A percentile compares a stretch with the other conserved stretches of the same genome.
Evolutionary conservation across 2,113 vertebrate species (phyloP).

Genomic region (Antechinus stuartii): DNA sequence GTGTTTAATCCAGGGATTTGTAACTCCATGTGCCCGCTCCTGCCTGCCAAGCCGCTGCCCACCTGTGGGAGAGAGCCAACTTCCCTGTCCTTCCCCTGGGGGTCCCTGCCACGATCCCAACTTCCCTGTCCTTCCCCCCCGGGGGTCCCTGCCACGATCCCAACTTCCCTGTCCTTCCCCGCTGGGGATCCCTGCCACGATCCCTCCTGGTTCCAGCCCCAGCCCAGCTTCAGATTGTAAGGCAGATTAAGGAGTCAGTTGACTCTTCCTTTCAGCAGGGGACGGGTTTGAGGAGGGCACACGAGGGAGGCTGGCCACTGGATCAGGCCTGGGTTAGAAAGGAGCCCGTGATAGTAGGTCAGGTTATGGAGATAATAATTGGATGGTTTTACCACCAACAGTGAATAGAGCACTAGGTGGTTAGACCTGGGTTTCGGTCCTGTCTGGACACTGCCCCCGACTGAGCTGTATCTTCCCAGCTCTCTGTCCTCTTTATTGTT

Average conservation of each 20-base stretch:
- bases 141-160: neutral
- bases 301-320: neutral
- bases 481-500: constrained; percentile 68
- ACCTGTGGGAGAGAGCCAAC: neutral
- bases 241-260: neutral
- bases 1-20: neutral
- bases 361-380: neutral
- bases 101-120: neutral
- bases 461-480: neutral
- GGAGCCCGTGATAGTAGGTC: neutral
- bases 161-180: neutral
- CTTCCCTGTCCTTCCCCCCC: neutral
- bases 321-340: neutral
- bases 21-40: neutral
- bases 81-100: neutral
- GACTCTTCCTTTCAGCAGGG: neutral
- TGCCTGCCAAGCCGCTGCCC: neutral
- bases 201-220: too few relatives aligned
- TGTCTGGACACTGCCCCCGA: neutral
- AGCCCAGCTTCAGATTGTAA: neutral
- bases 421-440: neutral
- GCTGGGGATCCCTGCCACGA: neutral
- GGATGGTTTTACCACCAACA: neutral
- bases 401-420: neutral
- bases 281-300: neutral